These are phyloP conservation scores for Oreonectes daqikongensis DNA, from an alignment of 2,797 vertebrate genomes.

Conservation along the genomic window DNA sequence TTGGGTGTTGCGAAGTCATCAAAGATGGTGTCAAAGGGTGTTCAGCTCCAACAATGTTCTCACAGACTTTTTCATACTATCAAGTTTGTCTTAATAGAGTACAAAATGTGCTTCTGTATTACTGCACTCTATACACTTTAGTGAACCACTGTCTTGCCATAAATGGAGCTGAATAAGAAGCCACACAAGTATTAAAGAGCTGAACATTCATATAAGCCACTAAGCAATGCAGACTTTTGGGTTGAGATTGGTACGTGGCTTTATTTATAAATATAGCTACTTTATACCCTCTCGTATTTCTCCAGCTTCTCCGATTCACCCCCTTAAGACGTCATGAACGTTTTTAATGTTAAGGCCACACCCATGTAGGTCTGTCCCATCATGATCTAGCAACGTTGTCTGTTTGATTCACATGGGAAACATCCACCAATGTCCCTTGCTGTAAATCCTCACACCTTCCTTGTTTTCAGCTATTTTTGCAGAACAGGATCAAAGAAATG, in stretches of 20 bases:
- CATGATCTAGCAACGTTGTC: not conserved
- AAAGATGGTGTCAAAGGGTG: not conserved
- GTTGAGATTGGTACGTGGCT: conserved; percentile 3
- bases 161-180: not conserved
- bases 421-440: conserved; percentile 45
- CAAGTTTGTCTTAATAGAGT: not conserved
- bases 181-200: not conserved
- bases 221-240: conserved; percentile 21
- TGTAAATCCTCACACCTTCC: conserved; percentile 56
- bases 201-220: not conserved
- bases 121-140: not conserved
- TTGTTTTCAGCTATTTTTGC: conserved; percentile 60
- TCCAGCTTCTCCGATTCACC: conserved; percentile 13
- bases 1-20: not conserved
- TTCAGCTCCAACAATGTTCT: not conserved
- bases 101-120: not conserved
- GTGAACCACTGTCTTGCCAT: not conserved
- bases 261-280: conserved; percentile 26
- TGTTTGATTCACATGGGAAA: conserved; percentile 19
- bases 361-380: conserved; percentile 27
- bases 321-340: not conserved
- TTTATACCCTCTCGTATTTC: conserved; percentile 35
- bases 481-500: conserved; percentile 43
- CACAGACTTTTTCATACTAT: too few species aligned
- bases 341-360: conserved; percentile 20